Evolutionary conservation across 2,888 invertebrate genomes (phyloP), one percentile per base, ranked within the genome.

Genomic region (Pammene fasciana): DNA sequence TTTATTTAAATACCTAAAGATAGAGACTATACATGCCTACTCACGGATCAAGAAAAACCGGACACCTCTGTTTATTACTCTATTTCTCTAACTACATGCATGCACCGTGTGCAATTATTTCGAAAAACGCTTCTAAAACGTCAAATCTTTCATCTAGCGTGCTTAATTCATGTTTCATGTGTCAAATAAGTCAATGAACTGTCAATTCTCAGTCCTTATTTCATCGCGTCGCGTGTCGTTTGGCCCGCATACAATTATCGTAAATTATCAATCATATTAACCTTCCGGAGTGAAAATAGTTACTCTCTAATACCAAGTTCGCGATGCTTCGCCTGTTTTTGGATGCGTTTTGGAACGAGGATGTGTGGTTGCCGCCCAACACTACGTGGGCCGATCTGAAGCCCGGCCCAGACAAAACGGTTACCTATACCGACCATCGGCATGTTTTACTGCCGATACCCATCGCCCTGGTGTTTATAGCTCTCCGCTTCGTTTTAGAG

Each of bases 361-460:
- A 95, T 83, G 94, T 99, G 85, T 99, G 99, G 99, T 94, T 99
- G 81, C 98, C 98, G 77, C 97, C 97, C 73, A 97, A 97, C 87
- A 94, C 95, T 75, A 97, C 97, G 79, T 99, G 99, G 99, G 94
- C 94, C 72, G 96, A 97, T 84, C 94, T 98, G 72, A 94, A 95
- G 78, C 97, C 97, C 65, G 95, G 95, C 71, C 93, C 95, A 68
- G 94, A 94, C 78, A 95, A 95, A 84, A 94, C 94, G 77, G 94
- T 96, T 73, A 94, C 94, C 75, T 97, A 97, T 90, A 95, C 97
- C 68, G 95, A 97, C 84, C 94, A 95, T 86, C 94, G 94, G 82
- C 97, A 98, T 93, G 93, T 99, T 79, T 93, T 96, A 79, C 95
- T 94, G 88, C 97, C 98, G 65, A 91, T 98, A 86, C 96, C 96